Evolutionary conservation across 2,888 invertebrate genomes (phyloP), one percentile per base, ranked within the genome.

Genomic region (Protophormia terraenovae): DNA sequence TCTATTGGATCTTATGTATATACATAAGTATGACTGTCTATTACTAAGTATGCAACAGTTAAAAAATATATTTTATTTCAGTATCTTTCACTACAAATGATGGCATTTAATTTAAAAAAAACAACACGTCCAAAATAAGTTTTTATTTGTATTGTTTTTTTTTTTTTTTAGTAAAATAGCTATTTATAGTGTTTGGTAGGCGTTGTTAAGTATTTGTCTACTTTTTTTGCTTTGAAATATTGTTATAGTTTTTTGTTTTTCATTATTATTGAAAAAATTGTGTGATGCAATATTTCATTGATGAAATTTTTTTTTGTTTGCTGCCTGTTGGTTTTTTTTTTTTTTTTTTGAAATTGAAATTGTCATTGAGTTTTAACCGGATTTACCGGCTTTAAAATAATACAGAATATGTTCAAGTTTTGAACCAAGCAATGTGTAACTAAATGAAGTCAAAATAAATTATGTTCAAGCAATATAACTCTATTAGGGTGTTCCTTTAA

Each of bases 361-460:
- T 79, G 73, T 55, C 67, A 66, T 66, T 71, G 64, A 32, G 27
- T 73, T 35, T 75, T 35, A 79, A 75, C 73, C 64, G 82, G 82
- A 82, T 71, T 76, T 58, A 55, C 53, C 47, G 82, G 76, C 64
- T 82, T 82, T 35, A 64, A 47, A 69, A 62, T 45, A 27, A 55
- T 29, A 32, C 41, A 41, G 5, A 24, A 12, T 27, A 32, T n/a
- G n/a, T 50, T 7, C 22, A 22, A 24, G 12, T 8, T 12, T 2
- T 47, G 6, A 16, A 60, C 22, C 16, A 41, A 27, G 8, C 12
- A 66, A 29, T 62, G 19, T 32, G 8, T 19, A 22, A 50, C 14
- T 50, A 50, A 62, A 69, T 60, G 0, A 71, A 78, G 7, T 50
- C 12, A 50, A 29, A 62, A 22, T n/a, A 35, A 47, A 75, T 24